Percentiles rank a stretch among this genome's conserved stretches.
These are phyloP conservation scores for Pholis gunnellus DNA, from an alignment of 2,113 vertebrate genomes.

Conservation along the genomic window DNA sequence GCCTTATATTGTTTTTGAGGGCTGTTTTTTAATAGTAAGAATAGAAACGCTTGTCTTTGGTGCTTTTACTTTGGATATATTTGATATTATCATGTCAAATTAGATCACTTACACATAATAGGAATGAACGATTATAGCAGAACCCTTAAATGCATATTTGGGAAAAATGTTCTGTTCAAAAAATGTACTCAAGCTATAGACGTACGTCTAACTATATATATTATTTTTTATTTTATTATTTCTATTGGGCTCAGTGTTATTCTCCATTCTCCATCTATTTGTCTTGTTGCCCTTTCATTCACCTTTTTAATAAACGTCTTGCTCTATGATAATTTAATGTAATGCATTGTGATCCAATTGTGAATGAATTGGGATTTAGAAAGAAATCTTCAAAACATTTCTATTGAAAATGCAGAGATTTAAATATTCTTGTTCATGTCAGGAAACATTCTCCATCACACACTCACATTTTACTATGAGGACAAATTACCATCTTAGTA, in stretches of 20 bases:
- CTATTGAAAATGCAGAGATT: not conserved
- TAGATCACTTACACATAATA: no score
- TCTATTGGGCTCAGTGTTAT: not conserved
- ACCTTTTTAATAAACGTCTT: not conserved
- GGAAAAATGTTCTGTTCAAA: not conserved
- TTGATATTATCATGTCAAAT: not conserved
- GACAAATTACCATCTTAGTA: not conserved
- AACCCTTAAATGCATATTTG: not conserved
- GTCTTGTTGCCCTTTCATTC: not conserved
- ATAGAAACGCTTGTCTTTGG: not conserved
- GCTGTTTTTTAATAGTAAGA: not conserved
- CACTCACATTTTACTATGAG: no score
- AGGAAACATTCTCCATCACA: not conserved
- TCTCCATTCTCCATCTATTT: not conserved
- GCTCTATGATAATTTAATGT: not conserved
- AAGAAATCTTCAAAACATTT: not conserved
- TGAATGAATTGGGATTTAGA: not conserved
- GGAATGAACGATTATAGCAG: not conserved
- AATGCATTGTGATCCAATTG: not conserved
- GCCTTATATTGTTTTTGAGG: not conserved
- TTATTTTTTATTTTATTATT: not conserved
- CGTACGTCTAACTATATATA: not conserved
- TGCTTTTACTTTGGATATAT: constrained; percentile 1
- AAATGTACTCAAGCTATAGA: not conserved
- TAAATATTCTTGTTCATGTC: no score